Evolutionary conservation across 2,888 invertebrate species (phyloP).

Genomic region (Pandemis cinnamomeana): DNA sequence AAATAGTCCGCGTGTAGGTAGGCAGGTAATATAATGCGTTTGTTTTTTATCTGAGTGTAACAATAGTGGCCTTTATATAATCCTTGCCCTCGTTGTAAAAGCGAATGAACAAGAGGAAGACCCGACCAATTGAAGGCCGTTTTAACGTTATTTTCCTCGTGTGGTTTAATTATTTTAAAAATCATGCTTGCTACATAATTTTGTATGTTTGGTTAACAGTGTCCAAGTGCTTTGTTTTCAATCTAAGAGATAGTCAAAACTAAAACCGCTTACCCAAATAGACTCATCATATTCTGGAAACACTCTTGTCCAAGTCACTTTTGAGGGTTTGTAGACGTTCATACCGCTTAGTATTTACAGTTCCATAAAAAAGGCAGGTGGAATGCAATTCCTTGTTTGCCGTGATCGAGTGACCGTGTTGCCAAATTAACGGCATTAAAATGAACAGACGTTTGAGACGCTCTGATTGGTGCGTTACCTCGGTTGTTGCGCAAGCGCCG

Average conservation of each 20-base stretch:
- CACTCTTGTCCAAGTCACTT: background rate
- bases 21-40: constrained; percentile 11
- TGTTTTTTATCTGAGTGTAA: constrained; percentile 21
- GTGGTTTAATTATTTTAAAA: background rate
- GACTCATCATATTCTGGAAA: background rate
- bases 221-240: background rate
- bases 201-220: background rate
- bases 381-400: constrained; percentile 17
- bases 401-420: constrained; percentile 42
- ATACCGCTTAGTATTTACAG: background rate
- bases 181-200: background rate
- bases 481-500: constrained; percentile 39
- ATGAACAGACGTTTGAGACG: constrained; percentile 39
- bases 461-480: constrained; percentile 45
- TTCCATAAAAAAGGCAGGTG: background rate
- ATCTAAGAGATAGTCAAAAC: no score
- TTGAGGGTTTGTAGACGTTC: background rate
- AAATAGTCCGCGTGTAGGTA: background rate
- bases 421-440: constrained; percentile 43
- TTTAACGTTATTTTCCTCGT: background rate
- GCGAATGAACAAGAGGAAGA: constrained; percentile 31
- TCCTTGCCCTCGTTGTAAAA: constrained; percentile 41
- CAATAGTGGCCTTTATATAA: constrained; percentile 38
- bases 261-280: no score
- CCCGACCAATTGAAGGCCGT: constrained; percentile 20